Percentiles rank a stretch among this genome's conserved stretches.
Evolutionary conservation across 2,797 vertebrate species (phyloP).

Genomic region (Cynodonichthys magdalenae): DNA sequence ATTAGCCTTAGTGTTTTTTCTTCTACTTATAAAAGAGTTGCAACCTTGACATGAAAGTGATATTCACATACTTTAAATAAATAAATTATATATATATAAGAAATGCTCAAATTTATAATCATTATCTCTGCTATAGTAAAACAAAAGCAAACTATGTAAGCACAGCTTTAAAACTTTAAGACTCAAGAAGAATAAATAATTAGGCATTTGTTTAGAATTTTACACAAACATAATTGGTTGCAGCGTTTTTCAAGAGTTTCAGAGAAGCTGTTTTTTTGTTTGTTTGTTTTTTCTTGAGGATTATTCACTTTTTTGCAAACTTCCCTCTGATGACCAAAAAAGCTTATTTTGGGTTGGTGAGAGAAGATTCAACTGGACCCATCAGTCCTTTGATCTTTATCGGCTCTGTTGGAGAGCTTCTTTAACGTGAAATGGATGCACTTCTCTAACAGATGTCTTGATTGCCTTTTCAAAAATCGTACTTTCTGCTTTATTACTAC

Average conservation of each 20-base stretch:
- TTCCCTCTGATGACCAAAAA: conserved; percentile 62
- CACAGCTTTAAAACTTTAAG: neutral
- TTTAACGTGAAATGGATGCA: conserved; percentile 65
- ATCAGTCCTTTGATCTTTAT: conserved; percentile 69
- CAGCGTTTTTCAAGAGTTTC: conserved; percentile 13
- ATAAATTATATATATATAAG: too few species aligned
- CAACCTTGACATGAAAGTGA: neutral
- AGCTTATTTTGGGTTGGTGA: conserved; percentile 50
- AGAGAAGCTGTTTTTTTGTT: conserved; percentile 22
- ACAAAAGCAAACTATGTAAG: neutral
- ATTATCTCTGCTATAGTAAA: neutral
- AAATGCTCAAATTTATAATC: too few species aligned
- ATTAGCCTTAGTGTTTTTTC: neutral
- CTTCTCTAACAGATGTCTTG: conserved; percentile 52
- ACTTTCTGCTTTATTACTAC: conserved; percentile 63
- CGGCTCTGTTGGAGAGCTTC: conserved; percentile 65
- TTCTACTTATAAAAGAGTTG: neutral
- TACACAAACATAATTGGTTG: conserved; percentile 9
- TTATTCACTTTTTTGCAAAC: conserved; percentile 55
- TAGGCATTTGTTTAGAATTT: conserved; percentile 3
- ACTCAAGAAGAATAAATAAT: neutral
- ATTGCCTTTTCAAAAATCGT: conserved; percentile 39
- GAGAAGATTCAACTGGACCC: conserved; percentile 49
- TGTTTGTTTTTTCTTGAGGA: conserved; percentile 49
- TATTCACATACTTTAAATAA: neutral